Base-by-base conservation (phyloP, 2,888 invertebrate species). In the Eumerus sabulonum region DNA sequence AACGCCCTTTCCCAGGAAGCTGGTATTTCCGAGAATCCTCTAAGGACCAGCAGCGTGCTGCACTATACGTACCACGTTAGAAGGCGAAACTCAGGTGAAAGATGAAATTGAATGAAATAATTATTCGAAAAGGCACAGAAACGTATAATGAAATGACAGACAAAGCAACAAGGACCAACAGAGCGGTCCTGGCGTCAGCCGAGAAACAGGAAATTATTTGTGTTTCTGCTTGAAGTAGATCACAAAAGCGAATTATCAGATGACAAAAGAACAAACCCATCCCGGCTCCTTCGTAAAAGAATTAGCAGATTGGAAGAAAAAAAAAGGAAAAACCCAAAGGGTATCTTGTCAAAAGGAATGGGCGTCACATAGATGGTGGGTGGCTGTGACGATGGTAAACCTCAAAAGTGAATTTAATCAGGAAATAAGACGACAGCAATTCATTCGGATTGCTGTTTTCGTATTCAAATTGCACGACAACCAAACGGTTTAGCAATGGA, bases 221-320 rank as follows among this genome's bases (percentile, higher is more conserved):
- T 81, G 71, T 81, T 81, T 81, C 81, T 81, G 81, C 81, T 81
- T 76, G 76, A 76, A 71, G 66, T 51, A 76, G 70, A 81, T 81
- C 81, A 81, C 76, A 81, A 81, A n/a, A 81, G 81, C 66, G 62
- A 81, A 81, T 81, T 76, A 74, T 79, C 74, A 48, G 50, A 68
- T 74, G 59, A 79, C 79, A 79, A 74, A 73, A 47, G 60, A 70
- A 79, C 68, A 70, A 60, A 72, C 67, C 67, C 45, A 18, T 45
- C 36, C 14, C 48, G n/a, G 9, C 40, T 7, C 40, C 51, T 7
- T 27, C 44, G 48, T 47, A 64, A 19, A 60, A 59, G 45, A 74
- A 74, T 74, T 70, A 76, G 76, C 76, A 71, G 74, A 64, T 50
- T 50, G 51, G 18, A 74, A 42, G 7, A 53, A 44, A 36, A 74